Conservation (phyloP, 1,140 invertebrate genomes). For the Oreohelix idahoensis region DNA sequence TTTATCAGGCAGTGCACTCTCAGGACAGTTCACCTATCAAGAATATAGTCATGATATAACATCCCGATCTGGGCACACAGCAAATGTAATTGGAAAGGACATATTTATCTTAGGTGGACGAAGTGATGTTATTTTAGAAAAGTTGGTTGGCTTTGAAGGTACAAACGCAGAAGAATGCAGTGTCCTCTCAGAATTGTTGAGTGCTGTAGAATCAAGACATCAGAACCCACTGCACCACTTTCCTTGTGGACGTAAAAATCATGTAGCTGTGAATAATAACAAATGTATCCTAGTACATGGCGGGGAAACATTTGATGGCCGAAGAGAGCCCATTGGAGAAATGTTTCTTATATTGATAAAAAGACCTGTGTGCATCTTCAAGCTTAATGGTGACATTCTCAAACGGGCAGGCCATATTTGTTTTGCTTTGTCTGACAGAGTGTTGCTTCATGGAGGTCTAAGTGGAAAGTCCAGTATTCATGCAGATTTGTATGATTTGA, state of each 20-base stretch:
- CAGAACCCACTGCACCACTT: slow-evolving; percentile 54
- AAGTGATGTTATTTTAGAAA: slow-evolving; percentile 50
- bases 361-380: slow-evolving; percentile 56
- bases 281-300: slow-evolving; percentile 66
- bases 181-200: background rate
- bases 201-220: slow-evolving; percentile 23
- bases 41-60: slow-evolving; percentile 55
- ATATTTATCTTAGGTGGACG: slow-evolving; percentile 68
- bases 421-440: slow-evolving; percentile 50
- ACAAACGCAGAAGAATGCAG: background rate
- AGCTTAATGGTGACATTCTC: slow-evolving; percentile 54
- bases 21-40: slow-evolving; percentile 56
- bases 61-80: slow-evolving; percentile 71
- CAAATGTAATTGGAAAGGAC: slow-evolving; percentile 51
- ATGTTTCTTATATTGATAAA: slow-evolving; percentile 61
- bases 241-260: slow-evolving; percentile 66
- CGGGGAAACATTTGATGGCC: slow-evolving; percentile 71
- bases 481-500: slow-evolving; percentile 52
- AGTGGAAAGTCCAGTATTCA: slow-evolving; percentile 53
- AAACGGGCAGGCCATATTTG: slow-evolving; percentile 65
- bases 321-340: slow-evolving; percentile 65
- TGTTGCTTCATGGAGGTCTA: slow-evolving; percentile 69
- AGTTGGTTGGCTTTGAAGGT: background rate
- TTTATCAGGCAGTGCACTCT: slow-evolving; percentile 52
- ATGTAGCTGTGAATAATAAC: slow-evolving; percentile 52